Evolutionary conservation across 2,113 vertebrate species (phyloP).

Genomic region (Mungos mungo): DNA sequence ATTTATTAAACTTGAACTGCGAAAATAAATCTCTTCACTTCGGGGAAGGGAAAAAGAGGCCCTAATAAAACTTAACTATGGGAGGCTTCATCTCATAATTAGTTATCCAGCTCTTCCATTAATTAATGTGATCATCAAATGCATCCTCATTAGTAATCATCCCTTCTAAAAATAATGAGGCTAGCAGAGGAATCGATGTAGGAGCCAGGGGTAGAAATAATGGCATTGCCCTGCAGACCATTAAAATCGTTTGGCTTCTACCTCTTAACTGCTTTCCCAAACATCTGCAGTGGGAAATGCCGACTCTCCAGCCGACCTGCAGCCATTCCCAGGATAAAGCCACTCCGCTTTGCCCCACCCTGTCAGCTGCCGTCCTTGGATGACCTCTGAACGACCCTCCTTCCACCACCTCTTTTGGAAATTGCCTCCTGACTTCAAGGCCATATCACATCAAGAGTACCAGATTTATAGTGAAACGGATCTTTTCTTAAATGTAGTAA

Average conservation of each 20-base stretch:
- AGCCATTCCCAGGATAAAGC: neutral
- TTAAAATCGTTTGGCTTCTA: neutral
- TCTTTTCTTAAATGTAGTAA: conserved; percentile 52
- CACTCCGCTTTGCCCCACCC: neutral
- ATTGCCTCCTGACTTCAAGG: conserved; percentile 57
- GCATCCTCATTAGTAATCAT: conserved; percentile 67
- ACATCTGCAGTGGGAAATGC: neutral
- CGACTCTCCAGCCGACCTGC: neutral
- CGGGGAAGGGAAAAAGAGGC: conserved; percentile 2
- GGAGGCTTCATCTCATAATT: conserved; percentile 45
- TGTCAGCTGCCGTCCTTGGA: neutral
- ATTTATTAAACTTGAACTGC: conserved; percentile 41
- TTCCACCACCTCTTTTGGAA: conserved; percentile 37
- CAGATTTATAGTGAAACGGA: conserved; percentile 61
- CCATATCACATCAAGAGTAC: neutral
- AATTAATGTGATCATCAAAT: conserved; percentile 71
- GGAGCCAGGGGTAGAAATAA: neutral
- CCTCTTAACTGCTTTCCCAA: neutral
- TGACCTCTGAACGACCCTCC: conserved; percentile 63
- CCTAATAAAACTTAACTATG: conserved; percentile 51
- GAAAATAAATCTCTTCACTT: conserved; percentile 54
- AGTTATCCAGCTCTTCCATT: conserved; percentile 19
- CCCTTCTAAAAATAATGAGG: conserved; percentile 66
- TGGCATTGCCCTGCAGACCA: neutral
- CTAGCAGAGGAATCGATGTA: neutral